A percentile compares a stretch with the other conserved stretches of the same genome.
These are phyloP conservation scores for Pipistrellus nathusii DNA, from an alignment of 2,797 vertebrate genomes.

Conservation along the genomic window DNA sequence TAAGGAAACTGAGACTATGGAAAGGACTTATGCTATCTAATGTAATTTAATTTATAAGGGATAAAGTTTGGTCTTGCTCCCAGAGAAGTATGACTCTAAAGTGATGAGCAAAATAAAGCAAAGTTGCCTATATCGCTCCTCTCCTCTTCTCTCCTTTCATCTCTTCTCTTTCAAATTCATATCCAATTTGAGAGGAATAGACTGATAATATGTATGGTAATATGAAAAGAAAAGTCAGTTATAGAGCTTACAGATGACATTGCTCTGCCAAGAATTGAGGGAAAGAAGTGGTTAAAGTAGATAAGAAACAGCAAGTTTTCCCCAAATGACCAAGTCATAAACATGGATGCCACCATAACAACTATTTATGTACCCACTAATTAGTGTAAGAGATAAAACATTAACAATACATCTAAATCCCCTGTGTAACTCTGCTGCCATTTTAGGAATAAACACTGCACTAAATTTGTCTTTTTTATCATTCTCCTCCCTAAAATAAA, in stretches of 20 bases:
- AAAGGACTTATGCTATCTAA: conserved; percentile 8
- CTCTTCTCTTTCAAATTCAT: not conserved
- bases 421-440: not conserved
- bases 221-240: not conserved
- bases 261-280: not conserved
- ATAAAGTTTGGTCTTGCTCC: not conserved
- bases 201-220: not conserved
- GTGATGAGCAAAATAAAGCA: not conserved
- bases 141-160: not conserved
- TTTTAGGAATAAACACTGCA: not conserved
- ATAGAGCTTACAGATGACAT: not conserved
- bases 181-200: not conserved
- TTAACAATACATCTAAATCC: not conserved
- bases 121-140: not conserved
- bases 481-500: not conserved
- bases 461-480: not conserved
- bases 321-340: conserved; percentile 26
- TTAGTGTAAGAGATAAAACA: not conserved
- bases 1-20: not conserved
- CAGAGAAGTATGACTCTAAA: not conserved
- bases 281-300: not conserved
- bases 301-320: not conserved
- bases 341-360: not conserved
- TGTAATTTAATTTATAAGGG: not conserved
- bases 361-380: not conserved